Base-by-base conservation (phyloP, 1,140 invertebrate species). In the Macrotrachela quadricornifera region DNA sequence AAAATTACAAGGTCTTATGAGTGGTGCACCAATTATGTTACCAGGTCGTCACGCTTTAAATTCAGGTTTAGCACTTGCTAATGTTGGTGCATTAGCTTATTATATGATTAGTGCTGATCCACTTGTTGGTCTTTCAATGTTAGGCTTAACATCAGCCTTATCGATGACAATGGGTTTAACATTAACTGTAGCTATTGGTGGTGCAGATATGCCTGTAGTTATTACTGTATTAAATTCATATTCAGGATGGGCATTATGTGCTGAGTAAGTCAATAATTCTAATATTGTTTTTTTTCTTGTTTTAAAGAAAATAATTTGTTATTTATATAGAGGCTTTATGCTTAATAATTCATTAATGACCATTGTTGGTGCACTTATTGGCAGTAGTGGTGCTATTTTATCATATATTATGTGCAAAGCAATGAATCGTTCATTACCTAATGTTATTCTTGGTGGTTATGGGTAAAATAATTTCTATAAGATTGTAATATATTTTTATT, bases 341-440 rank as follows among this genome's bases (percentile, higher is more conserved):
- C 71, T 90, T 41, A 83, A 88, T 68, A 88, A 88, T 68, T 85
- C 82, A 58, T 68, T 88, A 38, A 84, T 88, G 82, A 88, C 84
- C 9, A 79, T 87, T 60, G 83, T 88, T 21, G 85, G 85, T 38
- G 82, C 85, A 13, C 70, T 90, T 55, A 88, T 90, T 68, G 85
- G 85, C 46, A 84, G 81, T 38, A 85, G 81, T 57, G 85, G 85
- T 64, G 85, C 84, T 49, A 88, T 88, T 68, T 74, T 90, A 3
- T 87, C 83, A 0, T 86, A 90, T 69, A 88, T 90, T 59, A 88
- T 88, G 85, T 88, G 85, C 75, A 84, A 83, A 72, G 85, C 84
- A 8, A 90, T 90, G 85, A 90, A 90, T 68, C 71, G 85, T 21
- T 86, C 83, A 2, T 69, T 90, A 10, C 77, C 81, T 0, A 88